phyloP scores from a whole-genome alignment of 2,888 invertebrate genomes.

The Dolomedes plantarius region DNA sequence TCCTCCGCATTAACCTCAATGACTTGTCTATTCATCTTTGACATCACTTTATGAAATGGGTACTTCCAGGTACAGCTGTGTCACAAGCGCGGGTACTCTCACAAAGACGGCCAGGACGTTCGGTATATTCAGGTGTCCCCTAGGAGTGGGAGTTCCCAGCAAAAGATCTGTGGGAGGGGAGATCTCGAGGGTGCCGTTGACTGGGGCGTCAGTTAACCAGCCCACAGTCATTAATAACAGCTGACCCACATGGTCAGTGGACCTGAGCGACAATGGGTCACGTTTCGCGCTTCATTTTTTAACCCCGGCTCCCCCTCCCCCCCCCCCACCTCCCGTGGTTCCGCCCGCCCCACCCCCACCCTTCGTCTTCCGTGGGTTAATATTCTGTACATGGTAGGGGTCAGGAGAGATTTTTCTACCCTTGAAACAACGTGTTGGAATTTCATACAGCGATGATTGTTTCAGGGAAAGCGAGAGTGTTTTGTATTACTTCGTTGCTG shows the following conservation, averaged over 20 bases:
- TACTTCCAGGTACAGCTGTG: not conserved
- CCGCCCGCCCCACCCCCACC: not conserved
- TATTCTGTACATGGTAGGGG: not conserved
- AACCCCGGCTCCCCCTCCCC: not conserved
- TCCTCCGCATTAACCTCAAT: slow-evolving; percentile 5
- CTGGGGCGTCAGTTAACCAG: not conserved
- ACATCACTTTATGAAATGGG: not conserved
- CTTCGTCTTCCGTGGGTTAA: not conserved
- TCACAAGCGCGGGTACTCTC: not conserved
- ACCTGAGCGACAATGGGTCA: slow-evolving; percentile 55
- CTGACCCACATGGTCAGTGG: slow-evolving; percentile 37
- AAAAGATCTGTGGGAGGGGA: slow-evolving; percentile 21
- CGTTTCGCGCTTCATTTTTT: slow-evolving; percentile 40
- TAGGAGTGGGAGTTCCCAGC: slow-evolving; percentile 57
- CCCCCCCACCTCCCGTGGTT: not conserved
- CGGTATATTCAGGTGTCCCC: slow-evolving; percentile 59
- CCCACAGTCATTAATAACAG: slow-evolving; percentile 57
- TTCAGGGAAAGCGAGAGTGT: not conserved
- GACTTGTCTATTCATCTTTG: not conserved
- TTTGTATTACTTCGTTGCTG: not conserved
- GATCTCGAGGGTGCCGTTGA: slow-evolving; percentile 40
- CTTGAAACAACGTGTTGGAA: slow-evolving; percentile 40
- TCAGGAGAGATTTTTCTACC: slow-evolving; percentile 19
- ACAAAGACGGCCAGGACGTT: not conserved
- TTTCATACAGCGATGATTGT: not conserved